Base-by-base conservation (phyloP, 2,888 invertebrate species). In the Oligia strigilis region DNA sequence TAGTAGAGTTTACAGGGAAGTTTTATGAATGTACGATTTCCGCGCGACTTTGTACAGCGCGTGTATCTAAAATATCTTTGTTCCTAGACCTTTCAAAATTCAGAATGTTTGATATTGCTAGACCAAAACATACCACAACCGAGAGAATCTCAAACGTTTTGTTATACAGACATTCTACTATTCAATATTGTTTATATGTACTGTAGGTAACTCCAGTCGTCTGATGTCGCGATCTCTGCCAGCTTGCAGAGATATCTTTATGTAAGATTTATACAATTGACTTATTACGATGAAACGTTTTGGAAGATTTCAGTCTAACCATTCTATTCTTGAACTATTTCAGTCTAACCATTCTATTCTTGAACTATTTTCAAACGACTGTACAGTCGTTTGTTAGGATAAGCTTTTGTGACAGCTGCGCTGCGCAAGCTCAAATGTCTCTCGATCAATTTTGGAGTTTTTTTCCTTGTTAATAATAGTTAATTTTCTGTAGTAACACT, bases 81-180 rank as follows among this genome's bases (percentile, higher is more conserved):
- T 17, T 52, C 13, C 13, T 46, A 17, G 9, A 46, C 5, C 29
- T n/a, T 19, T 36, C 52, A 36, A n/a, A 29, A 55, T 55, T 65
- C 43, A 66, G 40, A 65, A 58, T 29, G 17, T 40, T 58, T 40
- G 14, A 74, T 58, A 58, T 82, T 70, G 46, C 43, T 29, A 40
- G 55, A 62, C 17, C 46, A n/a, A 82, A 40, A 46, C 23, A 29
- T 40, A 19, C 29, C 74, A 4, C n/a, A 36, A n/a, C 60, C 17
- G n/a, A 17, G 23, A 75, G 23, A 77, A 75, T 49, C 64, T 81
- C 58, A 81, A 81, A 67, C 55, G 23, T 62, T 81, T 72, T 67
- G 78, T 66, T 62, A 71, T 71, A 71, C 60, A 77, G 52, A 43
- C 49, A 82, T 76, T 77, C 29, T 23, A 49, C 29, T 23, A 49